These are phyloP conservation scores for Xerus rutilus DNA, from an alignment of 2,797 vertebrate genomes.

Conservation along the genomic window DNA sequence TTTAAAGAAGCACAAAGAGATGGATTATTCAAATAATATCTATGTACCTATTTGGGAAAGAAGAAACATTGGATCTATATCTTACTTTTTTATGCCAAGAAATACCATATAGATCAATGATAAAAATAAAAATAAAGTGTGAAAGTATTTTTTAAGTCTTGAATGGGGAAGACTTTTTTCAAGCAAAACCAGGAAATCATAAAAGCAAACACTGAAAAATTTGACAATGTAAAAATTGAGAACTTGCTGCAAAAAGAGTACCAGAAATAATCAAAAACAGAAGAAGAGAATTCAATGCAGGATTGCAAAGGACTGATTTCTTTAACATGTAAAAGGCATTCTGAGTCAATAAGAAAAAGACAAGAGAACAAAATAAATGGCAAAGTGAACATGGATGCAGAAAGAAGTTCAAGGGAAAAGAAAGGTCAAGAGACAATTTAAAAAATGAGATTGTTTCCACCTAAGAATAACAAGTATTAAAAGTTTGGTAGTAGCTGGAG, in stretches of 20 bases:
- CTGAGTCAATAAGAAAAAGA: background rate
- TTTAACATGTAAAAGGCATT: background rate
- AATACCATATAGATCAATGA: background rate
- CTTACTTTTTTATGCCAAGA: constrained; percentile 26
- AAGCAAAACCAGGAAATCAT: background rate
- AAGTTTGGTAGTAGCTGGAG: background rate
- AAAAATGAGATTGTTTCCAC: background rate
- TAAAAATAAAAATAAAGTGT: background rate
- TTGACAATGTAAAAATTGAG: background rate
- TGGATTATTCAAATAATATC: background rate
- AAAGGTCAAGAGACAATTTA: background rate
- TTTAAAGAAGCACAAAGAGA: background rate
- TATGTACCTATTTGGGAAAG: background rate
- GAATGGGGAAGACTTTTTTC: background rate
- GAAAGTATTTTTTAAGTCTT: background rate
- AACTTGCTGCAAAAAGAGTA: background rate
- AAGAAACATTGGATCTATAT: background rate
- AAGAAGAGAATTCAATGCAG: background rate
- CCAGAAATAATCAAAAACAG: background rate
- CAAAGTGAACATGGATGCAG: background rate
- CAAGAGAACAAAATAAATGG: background rate
- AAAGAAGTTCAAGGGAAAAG: background rate
- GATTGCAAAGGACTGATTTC: background rate
- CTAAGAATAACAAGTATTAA: background rate
- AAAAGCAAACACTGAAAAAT: background rate